These are phyloP conservation scores for Embiotoca jacksoni DNA, from an alignment of 2,113 vertebrate species.

Conservation along the genomic window DNA sequence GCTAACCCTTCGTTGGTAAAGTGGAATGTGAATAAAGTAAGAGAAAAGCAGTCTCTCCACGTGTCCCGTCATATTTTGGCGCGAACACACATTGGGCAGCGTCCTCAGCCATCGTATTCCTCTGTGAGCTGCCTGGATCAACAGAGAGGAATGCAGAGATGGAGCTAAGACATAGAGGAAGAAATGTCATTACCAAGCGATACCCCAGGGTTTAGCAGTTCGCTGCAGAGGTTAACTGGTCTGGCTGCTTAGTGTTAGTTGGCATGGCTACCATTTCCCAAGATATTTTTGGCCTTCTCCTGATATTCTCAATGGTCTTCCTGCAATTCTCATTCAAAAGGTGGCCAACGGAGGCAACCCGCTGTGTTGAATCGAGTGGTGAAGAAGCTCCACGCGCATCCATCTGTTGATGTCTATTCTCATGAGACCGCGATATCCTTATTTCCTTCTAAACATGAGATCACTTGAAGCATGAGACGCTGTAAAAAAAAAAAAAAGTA, in stretches of 20 bases:
- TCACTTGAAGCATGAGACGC: conserved; percentile 35
- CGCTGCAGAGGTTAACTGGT: conserved; percentile 80
- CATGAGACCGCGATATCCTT: conserved; percentile 37
- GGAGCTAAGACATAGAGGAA: conserved; percentile 46
- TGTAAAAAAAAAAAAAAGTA: conserved; percentile 22
- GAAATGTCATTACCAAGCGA: conserved; percentile 74
- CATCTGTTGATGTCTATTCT: conserved; percentile 56
- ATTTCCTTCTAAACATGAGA: conserved; percentile 56
- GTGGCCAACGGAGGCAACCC: conserved; percentile 35
- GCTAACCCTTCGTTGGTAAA: conserved; percentile 54
- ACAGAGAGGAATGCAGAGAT: conserved; percentile 54
- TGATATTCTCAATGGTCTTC: conserved; percentile 54
- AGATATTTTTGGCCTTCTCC: conserved; percentile 50
- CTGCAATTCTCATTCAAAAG: conserved; percentile 68
- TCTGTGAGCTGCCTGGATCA: conserved; percentile 62
- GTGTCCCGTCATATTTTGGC: conserved; percentile 46
- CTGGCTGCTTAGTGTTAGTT: conserved; percentile 72
- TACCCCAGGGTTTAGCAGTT: conserved; percentile 76
- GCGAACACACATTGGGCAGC: conserved; percentile 34
- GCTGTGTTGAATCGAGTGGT: conserved; percentile 35
- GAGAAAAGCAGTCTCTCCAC: conserved; percentile 11
- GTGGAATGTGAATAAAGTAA: conserved; percentile 67
- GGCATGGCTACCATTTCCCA: conserved; percentile 79
- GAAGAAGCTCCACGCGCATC: conserved; percentile 36
- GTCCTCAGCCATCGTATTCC: conserved; percentile 50